Conservation (phyloP, 2,888 invertebrate species). For the Campoletis raptor region DNA sequence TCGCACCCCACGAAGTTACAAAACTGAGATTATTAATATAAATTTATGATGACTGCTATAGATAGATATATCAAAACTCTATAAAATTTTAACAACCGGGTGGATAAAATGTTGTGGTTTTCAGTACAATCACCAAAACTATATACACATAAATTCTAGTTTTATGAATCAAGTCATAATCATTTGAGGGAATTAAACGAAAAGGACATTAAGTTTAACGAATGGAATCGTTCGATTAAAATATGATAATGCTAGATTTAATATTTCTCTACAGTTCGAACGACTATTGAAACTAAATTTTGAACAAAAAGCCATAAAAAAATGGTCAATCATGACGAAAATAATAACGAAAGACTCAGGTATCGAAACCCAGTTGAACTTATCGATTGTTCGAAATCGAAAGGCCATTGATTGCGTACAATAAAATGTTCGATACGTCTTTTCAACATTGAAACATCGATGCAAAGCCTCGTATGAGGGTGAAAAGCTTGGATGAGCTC, state of each 20-base stretch:
- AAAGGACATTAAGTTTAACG: background rate
- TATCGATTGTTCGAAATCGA: background rate
- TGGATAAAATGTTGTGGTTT: too few relatives aligned
- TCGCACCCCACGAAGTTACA: slow-evolving; percentile 4
- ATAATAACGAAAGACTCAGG: background rate
- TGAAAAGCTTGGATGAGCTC: slow-evolving; percentile 28
- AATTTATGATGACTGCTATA: too few relatives aligned
- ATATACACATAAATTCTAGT: background rate
- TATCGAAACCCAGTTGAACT: background rate
- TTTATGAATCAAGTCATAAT: background rate
- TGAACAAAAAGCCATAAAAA: background rate
- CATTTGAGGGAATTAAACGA: background rate
- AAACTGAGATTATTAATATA: background rate
- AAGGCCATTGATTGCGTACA: background rate
- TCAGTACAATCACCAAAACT: too few relatives aligned
- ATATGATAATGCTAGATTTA: background rate
- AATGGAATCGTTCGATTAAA: background rate
- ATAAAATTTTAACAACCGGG: too few relatives aligned
- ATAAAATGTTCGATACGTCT: background rate
- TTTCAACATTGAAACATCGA: background rate
- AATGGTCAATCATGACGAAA: slow-evolving; percentile 11
- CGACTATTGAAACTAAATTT: background rate
- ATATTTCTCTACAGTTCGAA: background rate
- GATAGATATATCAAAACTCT: too few relatives aligned
- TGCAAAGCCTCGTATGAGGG: background rate